phyloP scores from a whole-genome alignment of 2,797 vertebrate species.

The Halcyon smyrnensis region DNA sequence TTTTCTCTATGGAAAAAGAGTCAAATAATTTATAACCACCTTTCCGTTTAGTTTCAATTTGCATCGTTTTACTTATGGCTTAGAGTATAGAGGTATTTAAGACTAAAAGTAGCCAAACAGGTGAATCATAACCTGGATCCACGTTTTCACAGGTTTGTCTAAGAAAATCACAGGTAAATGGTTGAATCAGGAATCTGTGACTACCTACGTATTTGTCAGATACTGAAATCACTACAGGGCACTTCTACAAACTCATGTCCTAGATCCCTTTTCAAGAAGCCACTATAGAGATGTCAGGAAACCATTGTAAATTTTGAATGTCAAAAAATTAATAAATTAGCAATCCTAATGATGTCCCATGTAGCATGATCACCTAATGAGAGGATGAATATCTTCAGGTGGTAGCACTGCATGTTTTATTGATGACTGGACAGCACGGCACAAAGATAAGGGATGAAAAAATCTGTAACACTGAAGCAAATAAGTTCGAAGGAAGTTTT shows the following conservation, averaged over 20 bases:
- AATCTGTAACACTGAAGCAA: constrained; percentile 16
- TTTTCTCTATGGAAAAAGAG: background rate
- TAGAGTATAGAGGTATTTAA: background rate
- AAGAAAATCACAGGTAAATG: background rate
- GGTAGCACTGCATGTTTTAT: background rate
- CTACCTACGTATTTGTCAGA: background rate
- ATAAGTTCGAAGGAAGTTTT: constrained; percentile 32
- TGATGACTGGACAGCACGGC: background rate
- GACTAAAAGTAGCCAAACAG: background rate
- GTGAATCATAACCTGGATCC: background rate
- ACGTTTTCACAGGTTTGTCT: background rate
- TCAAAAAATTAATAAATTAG: constrained; percentile 38
- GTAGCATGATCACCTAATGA: background rate
- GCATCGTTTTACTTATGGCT: background rate
- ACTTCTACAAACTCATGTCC: background rate
- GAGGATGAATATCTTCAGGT: constrained; percentile 3
- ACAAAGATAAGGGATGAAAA: background rate
- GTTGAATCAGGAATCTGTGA: background rate
- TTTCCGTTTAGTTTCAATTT: background rate
- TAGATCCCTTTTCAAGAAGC: background rate
- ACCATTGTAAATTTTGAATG: constrained; percentile 29
- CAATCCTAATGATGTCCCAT: background rate
- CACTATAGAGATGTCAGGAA: background rate
- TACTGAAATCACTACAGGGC: background rate
- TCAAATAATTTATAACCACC: background rate